Percentiles rank a stretch among this genome's conserved stretches.
Conservation (phyloP, 1,140 invertebrate genomes). For the Orius insidiosus region DNA sequence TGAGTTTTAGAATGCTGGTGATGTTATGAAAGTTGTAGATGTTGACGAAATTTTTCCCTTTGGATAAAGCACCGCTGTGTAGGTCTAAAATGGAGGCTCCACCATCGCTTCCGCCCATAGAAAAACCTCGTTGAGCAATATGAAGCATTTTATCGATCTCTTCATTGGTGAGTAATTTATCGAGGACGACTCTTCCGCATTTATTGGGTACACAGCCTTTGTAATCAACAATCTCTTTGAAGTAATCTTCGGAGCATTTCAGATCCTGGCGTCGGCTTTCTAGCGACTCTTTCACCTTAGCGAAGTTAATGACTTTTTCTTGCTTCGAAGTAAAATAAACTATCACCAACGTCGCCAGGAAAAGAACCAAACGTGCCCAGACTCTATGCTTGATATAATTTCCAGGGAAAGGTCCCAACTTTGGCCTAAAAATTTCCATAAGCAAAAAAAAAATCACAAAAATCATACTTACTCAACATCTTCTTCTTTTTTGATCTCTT, state of each 20-base stretch:
- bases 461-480: not conserved
- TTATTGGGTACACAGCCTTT: constrained; percentile 45
- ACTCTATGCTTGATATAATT: constrained; percentile 27
- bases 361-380: constrained; percentile 30
- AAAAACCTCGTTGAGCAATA: constrained; percentile 46
- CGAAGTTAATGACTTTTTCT: constrained; percentile 37
- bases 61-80: constrained; percentile 65
- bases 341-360: constrained; percentile 32
- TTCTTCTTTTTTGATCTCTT: not conserved
- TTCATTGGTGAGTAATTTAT: constrained; percentile 44
- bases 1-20: constrained; percentile 40
- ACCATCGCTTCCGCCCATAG: constrained; percentile 44
- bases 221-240: constrained; percentile 5
- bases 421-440: not conserved
- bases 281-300: constrained; percentile 40
- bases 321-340: constrained; percentile 47
- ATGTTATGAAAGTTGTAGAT: constrained; percentile 41
- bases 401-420: constrained; percentile 21
- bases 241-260: constrained; percentile 39
- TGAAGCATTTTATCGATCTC: constrained; percentile 48
- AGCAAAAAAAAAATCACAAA: not conserved
- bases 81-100: constrained; percentile 68
- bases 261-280: constrained; percentile 36
- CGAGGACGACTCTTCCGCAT: constrained; percentile 61
- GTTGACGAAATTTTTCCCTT: constrained; percentile 54